Conservation (phyloP, 2,797 vertebrate species). For the Distichodus sexfasciatus region DNA sequence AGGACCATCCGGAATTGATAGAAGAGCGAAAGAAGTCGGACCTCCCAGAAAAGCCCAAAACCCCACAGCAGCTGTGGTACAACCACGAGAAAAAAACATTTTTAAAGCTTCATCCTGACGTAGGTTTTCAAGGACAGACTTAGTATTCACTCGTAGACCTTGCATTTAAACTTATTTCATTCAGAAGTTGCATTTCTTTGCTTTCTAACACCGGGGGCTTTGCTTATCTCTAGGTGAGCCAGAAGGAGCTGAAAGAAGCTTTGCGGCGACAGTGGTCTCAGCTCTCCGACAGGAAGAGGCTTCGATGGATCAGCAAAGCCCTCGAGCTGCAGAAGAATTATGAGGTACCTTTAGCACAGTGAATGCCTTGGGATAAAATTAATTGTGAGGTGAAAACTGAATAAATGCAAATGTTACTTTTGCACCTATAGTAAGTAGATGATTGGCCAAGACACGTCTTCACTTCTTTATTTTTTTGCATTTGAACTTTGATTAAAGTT, state of each 20-base stretch:
- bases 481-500: too few relatives aligned
- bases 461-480: too few relatives aligned
- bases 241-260: conserved; percentile 80
- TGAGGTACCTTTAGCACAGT: conserved; percentile 59
- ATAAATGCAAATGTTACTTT: too few relatives aligned
- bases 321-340: conserved; percentile 81
- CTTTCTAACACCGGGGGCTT: neutral
- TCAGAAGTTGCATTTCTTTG: neutral
- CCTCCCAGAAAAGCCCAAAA: conserved; percentile 79
- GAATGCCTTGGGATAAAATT: neutral
- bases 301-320: conserved; percentile 84
- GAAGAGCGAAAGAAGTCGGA: conserved; percentile 79
- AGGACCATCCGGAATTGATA: conserved; percentile 77
- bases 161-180: neutral
- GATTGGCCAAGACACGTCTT: too few relatives aligned
- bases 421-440: too few relatives aligned
- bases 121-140: too few relatives aligned
- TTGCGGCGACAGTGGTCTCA: conserved; percentile 80
- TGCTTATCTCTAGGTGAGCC: conserved; percentile 69
- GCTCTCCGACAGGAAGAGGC: conserved; percentile 76
- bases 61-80: conserved; percentile 82
- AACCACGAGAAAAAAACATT: conserved; percentile 82
- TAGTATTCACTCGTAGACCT: neutral
- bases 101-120: conserved; percentile 79
- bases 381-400: too few relatives aligned